A percentile compares a stretch with the other conserved stretches of the same genome.
Conservation (phyloP, 2,888 invertebrate genomes). For the Helicoverpa assulta region DNA sequence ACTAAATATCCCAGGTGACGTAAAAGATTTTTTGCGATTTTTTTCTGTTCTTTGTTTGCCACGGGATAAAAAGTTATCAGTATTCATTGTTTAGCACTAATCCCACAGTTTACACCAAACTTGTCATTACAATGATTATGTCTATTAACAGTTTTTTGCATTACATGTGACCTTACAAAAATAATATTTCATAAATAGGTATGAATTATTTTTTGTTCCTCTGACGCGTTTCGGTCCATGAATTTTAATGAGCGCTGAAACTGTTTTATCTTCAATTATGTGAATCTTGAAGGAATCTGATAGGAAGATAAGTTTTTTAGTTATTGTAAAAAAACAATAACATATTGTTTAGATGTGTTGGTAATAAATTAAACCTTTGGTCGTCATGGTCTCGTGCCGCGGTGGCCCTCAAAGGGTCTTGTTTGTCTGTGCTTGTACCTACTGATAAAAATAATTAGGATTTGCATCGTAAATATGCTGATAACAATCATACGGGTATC, state of each 20-base stretch:
- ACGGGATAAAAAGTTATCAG: no score
- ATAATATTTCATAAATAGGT: constrained; percentile 27
- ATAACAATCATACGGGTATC: not conserved
- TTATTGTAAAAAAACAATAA: constrained; percentile 27
- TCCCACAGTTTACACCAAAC: not conserved
- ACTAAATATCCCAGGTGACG: not conserved
- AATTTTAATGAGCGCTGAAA: constrained; percentile 56
- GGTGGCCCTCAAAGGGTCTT: constrained; percentile 16
- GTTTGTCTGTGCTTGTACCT: not conserved
- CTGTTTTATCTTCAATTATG: constrained; percentile 47
- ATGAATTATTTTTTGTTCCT: constrained; percentile 26
- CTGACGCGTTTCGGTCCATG: constrained; percentile 46
- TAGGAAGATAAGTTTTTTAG: constrained; percentile 38
- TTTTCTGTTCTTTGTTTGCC: no score
- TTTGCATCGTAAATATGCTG: not conserved
- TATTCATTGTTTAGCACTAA: not conserved
- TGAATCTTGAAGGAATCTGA: constrained; percentile 30
- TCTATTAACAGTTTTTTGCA: constrained; percentile 9
- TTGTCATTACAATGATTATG: not conserved
- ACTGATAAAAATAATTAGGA: not conserved
- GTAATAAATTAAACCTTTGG: constrained; percentile 8
- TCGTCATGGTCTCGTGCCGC: constrained; percentile 19
- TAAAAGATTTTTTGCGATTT: not conserved
- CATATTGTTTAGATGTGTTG: constrained; percentile 12
- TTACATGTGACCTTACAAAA: constrained; percentile 25